Evolutionary conservation across 2,888 invertebrate genomes (phyloP).

Genomic region (Cephonodes hylas): DNA sequence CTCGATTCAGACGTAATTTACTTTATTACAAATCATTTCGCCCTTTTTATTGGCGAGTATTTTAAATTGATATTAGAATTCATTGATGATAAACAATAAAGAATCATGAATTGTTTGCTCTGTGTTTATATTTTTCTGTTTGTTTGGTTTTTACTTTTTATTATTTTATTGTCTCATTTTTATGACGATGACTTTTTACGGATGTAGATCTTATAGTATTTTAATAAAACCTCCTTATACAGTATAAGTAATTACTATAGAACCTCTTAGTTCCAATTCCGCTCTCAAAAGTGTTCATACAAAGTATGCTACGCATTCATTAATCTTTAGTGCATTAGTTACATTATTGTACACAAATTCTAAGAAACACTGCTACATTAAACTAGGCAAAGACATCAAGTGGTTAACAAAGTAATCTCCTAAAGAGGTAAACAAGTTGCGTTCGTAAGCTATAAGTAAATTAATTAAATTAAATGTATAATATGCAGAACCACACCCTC

Average conservation of each 20-base stretch:
- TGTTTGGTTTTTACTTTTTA: too few species aligned
- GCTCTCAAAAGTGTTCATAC: too few species aligned
- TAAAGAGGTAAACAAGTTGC: neutral
- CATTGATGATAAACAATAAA: neutral
- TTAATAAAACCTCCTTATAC: too few species aligned
- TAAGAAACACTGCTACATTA: neutral
- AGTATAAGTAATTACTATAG: too few species aligned
- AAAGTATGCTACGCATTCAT: too few species aligned
- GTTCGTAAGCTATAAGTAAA: neutral
- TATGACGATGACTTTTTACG: too few species aligned
- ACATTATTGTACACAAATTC: too few species aligned
- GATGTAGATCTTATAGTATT: too few species aligned
- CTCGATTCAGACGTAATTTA: neutral
- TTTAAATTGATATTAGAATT: neutral
- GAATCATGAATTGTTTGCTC: neutral
- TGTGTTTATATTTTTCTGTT: too few species aligned
- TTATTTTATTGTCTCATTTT: too few species aligned
- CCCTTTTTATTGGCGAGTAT: neutral
- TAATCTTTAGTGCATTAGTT: too few species aligned
- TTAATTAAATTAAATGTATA: neutral
- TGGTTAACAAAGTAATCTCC: conserved; percentile 1
- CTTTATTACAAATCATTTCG: neutral
- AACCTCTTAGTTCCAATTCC: too few species aligned
- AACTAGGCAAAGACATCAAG: conserved; percentile 1
- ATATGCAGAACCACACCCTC: neutral